Base-by-base conservation (phyloP, 2,113 vertebrate genomes). In the Forbesichthys agassizii region DNA sequence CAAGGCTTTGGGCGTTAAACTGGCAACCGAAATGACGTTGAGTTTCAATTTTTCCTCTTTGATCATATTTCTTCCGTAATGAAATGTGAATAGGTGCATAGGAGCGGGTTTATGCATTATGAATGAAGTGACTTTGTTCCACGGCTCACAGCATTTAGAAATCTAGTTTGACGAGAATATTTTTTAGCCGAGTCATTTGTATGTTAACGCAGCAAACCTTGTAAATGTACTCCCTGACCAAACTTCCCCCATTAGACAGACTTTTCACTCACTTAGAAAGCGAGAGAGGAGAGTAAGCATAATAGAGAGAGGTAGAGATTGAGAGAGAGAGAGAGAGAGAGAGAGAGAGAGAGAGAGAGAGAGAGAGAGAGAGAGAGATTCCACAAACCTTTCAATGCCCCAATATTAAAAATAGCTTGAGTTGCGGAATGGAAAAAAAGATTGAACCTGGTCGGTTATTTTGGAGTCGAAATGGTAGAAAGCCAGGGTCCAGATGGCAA, bases 401-500 rank as follows among this genome's bases (percentile, higher is more conserved):
- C 68, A 66, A 77, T 69, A 77, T 83, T 79, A 85, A 82, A 86
- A 84, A 85, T 79, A 76, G 55, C 69, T 75, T 33, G 49, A 84
- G 69, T 69, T 69, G 13, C 6, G 64, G 70, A 86, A 86, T 80
- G 86, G 86, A 90, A 88, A 78, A 57, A 84, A 75, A 73, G 65
- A 87, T 81, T 78, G 66, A 78, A 71, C 64, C 36, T 71, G 66
- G 79, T 81, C 73, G 84, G 78, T 84, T 86, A 83, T 88, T 90
- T 90, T 75, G 76, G 73, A 73, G 66, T 72, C 77, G 85, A 84
- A 84, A 74, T 80, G 59, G 36, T 75, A 84, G 76, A 85, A 79
- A 65, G 27, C 60, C 73, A 68, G 80, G 83, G 79, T 59, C 68
- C 89, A 90, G 86, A 91, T 89, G 90, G 78, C 74, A 86, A 83